Conservation (phyloP, 2,797 vertebrate species). For the Sparidentex hasta region DNA sequence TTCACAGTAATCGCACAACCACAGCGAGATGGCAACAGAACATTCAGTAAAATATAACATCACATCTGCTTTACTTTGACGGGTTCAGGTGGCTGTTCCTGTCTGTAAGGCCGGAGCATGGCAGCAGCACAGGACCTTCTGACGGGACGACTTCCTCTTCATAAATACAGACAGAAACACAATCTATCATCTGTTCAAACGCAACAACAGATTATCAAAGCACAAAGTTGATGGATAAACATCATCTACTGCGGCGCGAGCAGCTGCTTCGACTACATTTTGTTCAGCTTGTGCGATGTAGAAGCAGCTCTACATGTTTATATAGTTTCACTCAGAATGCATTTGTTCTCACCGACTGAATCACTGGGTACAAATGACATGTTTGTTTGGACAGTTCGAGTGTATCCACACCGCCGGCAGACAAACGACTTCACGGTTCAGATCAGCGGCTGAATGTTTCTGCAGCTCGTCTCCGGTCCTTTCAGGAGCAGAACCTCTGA, state of each 20-base stretch:
- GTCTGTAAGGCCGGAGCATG: slow-evolving; percentile 4
- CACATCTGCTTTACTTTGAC: slow-evolving; percentile 1
- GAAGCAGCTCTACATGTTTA: slow-evolving; percentile 78
- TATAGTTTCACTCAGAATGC: slow-evolving; percentile 33
- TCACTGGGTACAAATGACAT: slow-evolving; percentile 13
- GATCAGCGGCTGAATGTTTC: background rate
- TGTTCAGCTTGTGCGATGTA: slow-evolving; percentile 84
- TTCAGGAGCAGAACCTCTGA: background rate
- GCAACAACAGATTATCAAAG: slow-evolving; percentile 72
- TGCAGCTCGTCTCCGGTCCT: background rate
- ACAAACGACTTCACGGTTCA: too few relatives aligned
- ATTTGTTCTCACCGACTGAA: slow-evolving; percentile 12
- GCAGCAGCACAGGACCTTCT: slow-evolving; percentile 19
- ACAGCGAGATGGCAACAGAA: slow-evolving; percentile 36
- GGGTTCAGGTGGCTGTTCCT: slow-evolving; percentile 8
- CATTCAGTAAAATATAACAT: slow-evolving; percentile 42
- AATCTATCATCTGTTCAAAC: slow-evolving; percentile 67
- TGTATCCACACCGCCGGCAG: slow-evolving; percentile 44
- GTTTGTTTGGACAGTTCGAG: slow-evolving; percentile 26
- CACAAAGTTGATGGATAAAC: slow-evolving; percentile 66
- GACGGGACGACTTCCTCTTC: slow-evolving; percentile 12
- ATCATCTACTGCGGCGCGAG: slow-evolving; percentile 62
- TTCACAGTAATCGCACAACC: slow-evolving; percentile 49
- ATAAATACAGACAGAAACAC: slow-evolving; percentile 37
- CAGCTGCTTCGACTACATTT: slow-evolving; percentile 58